Conservation (phyloP, 2,888 invertebrate genomes). For the Trachelus iudaicus region DNA sequence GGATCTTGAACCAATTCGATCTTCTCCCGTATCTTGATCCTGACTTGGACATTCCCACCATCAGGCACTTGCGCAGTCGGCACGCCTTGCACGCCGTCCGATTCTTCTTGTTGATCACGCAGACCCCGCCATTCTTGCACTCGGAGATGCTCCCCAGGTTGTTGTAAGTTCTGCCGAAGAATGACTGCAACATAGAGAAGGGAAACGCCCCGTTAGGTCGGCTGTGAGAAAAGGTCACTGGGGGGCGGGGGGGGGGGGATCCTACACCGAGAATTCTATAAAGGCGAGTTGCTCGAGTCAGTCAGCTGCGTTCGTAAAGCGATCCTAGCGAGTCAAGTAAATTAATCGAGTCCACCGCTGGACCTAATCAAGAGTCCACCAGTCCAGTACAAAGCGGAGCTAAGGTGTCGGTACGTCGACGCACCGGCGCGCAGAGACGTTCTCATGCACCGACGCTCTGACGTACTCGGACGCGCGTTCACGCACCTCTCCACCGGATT, state of each 20-base stretch:
- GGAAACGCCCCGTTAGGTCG: neutral
- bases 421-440: neutral
- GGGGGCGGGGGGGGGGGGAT: no score
- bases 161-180: constrained; percentile 93
- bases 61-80: constrained; percentile 84
- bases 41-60: constrained; percentile 92
- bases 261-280: neutral
- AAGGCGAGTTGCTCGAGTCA: neutral
- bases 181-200: constrained; percentile 80
- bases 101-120: constrained; percentile 93
- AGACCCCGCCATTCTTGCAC: constrained; percentile 92
- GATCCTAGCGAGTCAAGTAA: neutral
- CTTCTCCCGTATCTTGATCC: constrained; percentile 90
- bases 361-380: neutral
- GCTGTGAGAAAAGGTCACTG: neutral
- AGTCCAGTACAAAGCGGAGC: no score
- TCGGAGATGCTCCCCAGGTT: constrained; percentile 88
- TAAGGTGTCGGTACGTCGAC: no score
- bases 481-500: constrained; percentile 47
- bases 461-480: constrained; percentile 28
- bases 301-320: neutral
- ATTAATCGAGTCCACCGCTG: neutral
- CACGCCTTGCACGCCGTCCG: constrained; percentile 93
- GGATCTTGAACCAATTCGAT: constrained; percentile 95
- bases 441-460: neutral